Evolutionary conservation across 2,888 invertebrate species (phyloP).

Genomic region (Megastigmus dorsalis): DNA sequence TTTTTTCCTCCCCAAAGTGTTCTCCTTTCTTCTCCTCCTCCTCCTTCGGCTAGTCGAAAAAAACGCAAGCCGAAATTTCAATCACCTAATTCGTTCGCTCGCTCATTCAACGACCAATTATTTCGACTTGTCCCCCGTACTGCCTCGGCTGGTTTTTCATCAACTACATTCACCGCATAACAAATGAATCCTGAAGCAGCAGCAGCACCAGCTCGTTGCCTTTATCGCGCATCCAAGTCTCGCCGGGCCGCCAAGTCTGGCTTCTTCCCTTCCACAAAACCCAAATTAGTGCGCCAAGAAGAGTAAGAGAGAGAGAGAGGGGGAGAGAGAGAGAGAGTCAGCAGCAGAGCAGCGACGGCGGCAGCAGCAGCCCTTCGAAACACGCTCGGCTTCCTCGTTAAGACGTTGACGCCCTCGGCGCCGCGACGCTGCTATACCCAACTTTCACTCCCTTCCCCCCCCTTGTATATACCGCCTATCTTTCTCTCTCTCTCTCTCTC

Average conservation of each 20-base stretch:
- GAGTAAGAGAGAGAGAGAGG: not conserved
- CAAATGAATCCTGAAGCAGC: slow-evolving; percentile 35
- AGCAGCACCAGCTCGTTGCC: no score
- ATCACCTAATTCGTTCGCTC: slow-evolving; percentile 4
- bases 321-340: no score
- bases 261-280: slow-evolving; percentile 61
- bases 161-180: slow-evolving; percentile 41
- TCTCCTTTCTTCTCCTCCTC: not conserved
- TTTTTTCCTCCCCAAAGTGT: not conserved
- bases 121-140: not conserved
- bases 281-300: slow-evolving; percentile 62
- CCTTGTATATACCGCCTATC: no score
- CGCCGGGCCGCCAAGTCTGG: not conserved
- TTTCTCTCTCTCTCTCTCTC: slow-evolving; percentile 4
- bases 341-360: no score
- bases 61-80: not conserved
- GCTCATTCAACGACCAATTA: slow-evolving; percentile 17
- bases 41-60: not conserved
- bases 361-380: slow-evolving; percentile 20
- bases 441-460: slow-evolving; percentile 24
- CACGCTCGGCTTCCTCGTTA: slow-evolving; percentile 60
- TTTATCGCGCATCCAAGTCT: no score
- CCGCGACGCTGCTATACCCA: slow-evolving; percentile 24
- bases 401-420: slow-evolving; percentile 62
- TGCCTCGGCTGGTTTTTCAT: not conserved